Conservation (phyloP, 2,113 vertebrate genomes). For the Dipodomys ordii region DNA sequence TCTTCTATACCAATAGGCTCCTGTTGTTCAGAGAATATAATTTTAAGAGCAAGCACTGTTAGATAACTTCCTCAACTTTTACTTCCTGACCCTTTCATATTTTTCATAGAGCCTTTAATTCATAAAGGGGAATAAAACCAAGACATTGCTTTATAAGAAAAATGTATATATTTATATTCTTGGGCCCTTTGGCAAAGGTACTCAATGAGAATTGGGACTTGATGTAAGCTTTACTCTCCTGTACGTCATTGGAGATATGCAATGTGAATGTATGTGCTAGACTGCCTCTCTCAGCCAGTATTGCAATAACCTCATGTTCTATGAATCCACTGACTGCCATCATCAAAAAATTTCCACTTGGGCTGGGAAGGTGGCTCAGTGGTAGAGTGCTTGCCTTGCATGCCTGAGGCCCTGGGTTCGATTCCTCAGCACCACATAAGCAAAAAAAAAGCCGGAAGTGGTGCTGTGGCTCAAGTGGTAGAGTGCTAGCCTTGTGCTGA, state of each 20-base stretch:
- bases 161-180: slow-evolving; percentile 23
- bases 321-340: not conserved
- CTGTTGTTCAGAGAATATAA: not conserved
- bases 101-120: slow-evolving; percentile 64
- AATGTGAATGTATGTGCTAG: not conserved
- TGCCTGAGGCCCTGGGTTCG: too few species aligned
- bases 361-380: too few species aligned
- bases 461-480: too few species aligned
- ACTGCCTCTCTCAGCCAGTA: not conserved
- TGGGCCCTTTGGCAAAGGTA: not conserved
- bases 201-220: not conserved
- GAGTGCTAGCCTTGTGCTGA: too few species aligned
- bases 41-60: slow-evolving; percentile 32
- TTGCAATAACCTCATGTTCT: not conserved
- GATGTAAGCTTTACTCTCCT: not conserved
- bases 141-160: slow-evolving; percentile 58
- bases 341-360: not conserved
- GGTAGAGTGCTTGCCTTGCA: too few species aligned
- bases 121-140: slow-evolving; percentile 50
- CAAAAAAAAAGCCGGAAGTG: too few species aligned
- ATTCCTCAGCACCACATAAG: too few species aligned
- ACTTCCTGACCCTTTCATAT: not conserved
- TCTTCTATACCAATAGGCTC: not conserved
- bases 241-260: not conserved
- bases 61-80: slow-evolving; percentile 29